These are phyloP conservation scores for Drosophila robusta DNA, from an alignment of 2,888 invertebrate species.

Conservation along the genomic window DNA sequence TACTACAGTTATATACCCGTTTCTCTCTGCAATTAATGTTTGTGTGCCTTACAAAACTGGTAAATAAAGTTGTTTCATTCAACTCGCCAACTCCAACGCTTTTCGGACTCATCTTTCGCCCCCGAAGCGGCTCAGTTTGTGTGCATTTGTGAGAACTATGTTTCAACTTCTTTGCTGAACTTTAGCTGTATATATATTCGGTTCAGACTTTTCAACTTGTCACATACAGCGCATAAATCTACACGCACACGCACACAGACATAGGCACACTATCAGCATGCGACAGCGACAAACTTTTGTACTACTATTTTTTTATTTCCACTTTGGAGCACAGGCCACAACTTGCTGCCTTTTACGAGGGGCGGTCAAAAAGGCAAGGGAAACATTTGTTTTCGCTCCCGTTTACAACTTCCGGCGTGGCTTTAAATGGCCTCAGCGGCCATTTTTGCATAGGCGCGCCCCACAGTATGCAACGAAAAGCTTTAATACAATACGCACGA, in stretches of 20 bases:
- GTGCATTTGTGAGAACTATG: constrained; percentile 19
- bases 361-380: constrained; percentile 62
- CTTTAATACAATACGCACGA: constrained; percentile 32
- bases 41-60: not conserved
- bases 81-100: not conserved
- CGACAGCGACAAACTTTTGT: constrained; percentile 61
- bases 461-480: constrained; percentile 47
- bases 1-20: too few species aligned
- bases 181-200: constrained; percentile 26
- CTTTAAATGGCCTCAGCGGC: constrained; percentile 42
- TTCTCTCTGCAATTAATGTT: not conserved
- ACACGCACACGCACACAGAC: constrained; percentile 32
- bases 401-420: constrained; percentile 66
- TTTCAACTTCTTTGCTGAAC: constrained; percentile 33
- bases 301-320: constrained; percentile 46
- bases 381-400: constrained; percentile 67
- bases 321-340: constrained; percentile 24
- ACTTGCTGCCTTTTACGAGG: constrained; percentile 28
- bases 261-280: constrained; percentile 53
- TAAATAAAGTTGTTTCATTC: constrained; percentile 1
- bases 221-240: constrained; percentile 66
- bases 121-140: constrained; percentile 5
- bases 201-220: constrained; percentile 58
- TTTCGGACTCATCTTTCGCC: constrained; percentile 4
- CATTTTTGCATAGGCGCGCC: constrained; percentile 36